Conservation (phyloP, 2,113 vertebrate genomes). For the Thinocorus orbignyianus region DNA sequence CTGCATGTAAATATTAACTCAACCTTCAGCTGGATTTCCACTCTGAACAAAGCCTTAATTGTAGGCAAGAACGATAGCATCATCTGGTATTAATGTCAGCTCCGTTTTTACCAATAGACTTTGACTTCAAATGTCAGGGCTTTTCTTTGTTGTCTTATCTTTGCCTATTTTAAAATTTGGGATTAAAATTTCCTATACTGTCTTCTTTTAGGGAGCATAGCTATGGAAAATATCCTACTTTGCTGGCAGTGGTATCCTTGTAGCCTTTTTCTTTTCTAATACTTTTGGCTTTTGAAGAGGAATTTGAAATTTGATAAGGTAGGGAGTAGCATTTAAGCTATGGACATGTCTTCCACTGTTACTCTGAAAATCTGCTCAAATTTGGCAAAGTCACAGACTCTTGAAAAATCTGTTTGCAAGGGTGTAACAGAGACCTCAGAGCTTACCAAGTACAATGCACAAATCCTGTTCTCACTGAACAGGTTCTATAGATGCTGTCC, state of each 20-base stretch:
- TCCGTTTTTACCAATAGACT: background rate
- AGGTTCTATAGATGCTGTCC: background rate
- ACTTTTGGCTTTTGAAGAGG: background rate
- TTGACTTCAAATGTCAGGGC: background rate
- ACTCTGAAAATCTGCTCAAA: background rate
- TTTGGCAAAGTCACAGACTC: background rate
- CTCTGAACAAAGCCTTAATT: background rate
- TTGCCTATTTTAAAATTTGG: background rate
- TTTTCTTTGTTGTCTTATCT: background rate
- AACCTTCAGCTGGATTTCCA: background rate
- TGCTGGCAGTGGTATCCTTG: background rate
- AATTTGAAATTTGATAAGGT: background rate
- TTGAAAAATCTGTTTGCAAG: background rate
- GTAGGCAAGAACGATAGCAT: background rate
- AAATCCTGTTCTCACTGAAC: background rate
- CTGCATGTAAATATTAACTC: background rate
- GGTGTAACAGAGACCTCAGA: background rate
- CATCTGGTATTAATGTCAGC: background rate
- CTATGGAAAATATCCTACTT: background rate
- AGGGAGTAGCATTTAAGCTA: background rate
- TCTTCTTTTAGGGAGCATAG: background rate
- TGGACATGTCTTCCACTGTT: background rate
- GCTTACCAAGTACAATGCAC: background rate
- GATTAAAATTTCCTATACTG: background rate
- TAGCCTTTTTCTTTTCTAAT: background rate